phyloP scores from a whole-genome alignment of 1,140 invertebrate species.

The Agrypnia vestita region DNA sequence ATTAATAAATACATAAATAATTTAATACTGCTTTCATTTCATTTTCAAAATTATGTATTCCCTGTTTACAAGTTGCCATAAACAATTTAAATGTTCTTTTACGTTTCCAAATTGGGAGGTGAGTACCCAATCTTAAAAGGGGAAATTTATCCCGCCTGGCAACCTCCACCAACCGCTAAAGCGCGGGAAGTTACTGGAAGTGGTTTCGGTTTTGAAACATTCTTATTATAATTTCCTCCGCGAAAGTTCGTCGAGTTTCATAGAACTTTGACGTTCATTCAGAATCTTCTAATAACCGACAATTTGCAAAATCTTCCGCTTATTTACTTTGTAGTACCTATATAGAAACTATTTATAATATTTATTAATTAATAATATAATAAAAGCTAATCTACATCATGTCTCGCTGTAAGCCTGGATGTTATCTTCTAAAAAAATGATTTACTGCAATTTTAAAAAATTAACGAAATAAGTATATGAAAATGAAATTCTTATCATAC shows the following conservation, averaged over 20 bases:
- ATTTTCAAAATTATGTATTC: slow-evolving; percentile 10
- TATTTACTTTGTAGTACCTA: slow-evolving; percentile 10
- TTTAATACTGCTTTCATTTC: neutral
- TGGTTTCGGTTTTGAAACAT: slow-evolving; percentile 37
- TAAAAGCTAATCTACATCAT: no score
- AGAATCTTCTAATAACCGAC: neutral
- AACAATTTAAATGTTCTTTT: slow-evolving; percentile 44
- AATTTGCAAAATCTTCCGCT: neutral
- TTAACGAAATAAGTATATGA: no score
- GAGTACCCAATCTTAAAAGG: slow-evolving; percentile 7
- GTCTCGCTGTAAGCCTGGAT: no score
- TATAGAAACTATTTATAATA: neutral
- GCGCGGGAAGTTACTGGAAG: slow-evolving; percentile 36
- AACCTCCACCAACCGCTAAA: slow-evolving; percentile 14
- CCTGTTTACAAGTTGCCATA: slow-evolving; percentile 8
- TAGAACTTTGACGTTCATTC: neutral
- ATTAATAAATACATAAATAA: neutral
- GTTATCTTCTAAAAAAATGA: no score
- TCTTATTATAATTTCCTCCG: slow-evolving; percentile 37
- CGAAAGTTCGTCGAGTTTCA: neutral
- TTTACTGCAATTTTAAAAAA: no score
- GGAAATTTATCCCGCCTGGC: slow-evolving; percentile 35
- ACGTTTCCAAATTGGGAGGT: slow-evolving; percentile 21
- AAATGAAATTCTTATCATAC: neutral
- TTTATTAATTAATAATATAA: no score